Conservation (phyloP, 2,113 vertebrate genomes). For the Mesembrinibis cayennensis region DNA sequence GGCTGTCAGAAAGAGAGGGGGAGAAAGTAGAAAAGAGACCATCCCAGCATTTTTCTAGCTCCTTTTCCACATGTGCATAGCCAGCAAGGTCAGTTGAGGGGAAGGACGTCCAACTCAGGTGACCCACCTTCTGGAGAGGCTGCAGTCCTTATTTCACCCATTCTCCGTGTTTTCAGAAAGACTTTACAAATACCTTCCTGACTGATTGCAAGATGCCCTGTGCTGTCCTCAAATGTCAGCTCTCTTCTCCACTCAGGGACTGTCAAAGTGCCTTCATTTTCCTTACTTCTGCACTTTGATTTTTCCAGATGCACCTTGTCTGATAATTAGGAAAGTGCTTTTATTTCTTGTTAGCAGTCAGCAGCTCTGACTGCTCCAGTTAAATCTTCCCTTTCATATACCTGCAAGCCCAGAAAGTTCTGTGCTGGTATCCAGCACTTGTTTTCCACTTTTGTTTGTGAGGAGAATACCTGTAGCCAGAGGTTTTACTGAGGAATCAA, state of each 20-base stretch:
- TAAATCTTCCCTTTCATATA: background rate
- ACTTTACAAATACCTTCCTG: background rate
- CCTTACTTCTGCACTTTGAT: background rate
- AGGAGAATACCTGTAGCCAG: background rate
- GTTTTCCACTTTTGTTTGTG: background rate
- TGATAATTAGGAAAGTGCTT: background rate
- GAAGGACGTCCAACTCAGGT: fast-evolving
- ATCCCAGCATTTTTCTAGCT: background rate
- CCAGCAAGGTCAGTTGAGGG: background rate
- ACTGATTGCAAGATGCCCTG: background rate
- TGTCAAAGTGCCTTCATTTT: background rate
- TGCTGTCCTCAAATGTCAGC: background rate
- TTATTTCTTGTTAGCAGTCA: background rate
- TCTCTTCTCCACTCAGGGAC: background rate
- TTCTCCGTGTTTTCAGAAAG: background rate
- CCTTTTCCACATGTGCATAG: background rate
- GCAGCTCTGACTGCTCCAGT: background rate
- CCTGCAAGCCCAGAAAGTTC: background rate
- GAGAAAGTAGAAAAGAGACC: background rate
- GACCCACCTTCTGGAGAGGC: background rate
- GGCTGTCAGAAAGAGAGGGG: background rate
- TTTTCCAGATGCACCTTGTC: background rate
- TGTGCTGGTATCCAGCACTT: background rate
- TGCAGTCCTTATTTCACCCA: background rate
- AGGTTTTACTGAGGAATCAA: background rate